These are phyloP conservation scores for Onychorhynchus coronatus DNA, from an alignment of 2,113 vertebrate species.

Conservation along the genomic window DNA sequence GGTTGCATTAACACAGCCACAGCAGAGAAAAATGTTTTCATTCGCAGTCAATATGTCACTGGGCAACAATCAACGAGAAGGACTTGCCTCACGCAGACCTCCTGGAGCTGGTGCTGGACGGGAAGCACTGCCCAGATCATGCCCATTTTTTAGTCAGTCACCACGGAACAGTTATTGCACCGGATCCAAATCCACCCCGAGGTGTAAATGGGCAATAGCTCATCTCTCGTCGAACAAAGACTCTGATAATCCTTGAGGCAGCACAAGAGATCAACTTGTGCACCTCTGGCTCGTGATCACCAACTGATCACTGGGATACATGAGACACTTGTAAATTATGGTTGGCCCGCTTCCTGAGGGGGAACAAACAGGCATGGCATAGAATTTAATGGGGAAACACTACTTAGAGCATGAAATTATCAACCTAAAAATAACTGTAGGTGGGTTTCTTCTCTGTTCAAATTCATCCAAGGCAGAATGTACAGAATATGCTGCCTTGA, in stretches of 20 bases:
- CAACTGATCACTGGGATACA: neutral
- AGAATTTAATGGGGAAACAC: neutral
- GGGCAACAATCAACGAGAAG: neutral
- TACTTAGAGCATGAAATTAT: neutral
- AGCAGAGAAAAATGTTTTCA: neutral
- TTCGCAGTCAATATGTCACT: neutral
- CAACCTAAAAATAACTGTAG: neutral
- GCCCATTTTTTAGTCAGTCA: neutral
- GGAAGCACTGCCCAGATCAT: neutral
- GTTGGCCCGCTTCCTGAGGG: neutral
- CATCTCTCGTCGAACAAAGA: neutral
- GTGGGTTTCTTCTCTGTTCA: neutral
- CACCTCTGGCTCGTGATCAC: neutral
- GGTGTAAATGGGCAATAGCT: neutral
- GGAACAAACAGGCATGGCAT: neutral
- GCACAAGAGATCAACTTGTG: neutral
- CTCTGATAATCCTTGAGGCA: neutral
- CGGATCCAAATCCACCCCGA: neutral
- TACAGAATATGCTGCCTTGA: neutral
- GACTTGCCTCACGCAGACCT: neutral
- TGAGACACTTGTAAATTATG: rapidly evolving
- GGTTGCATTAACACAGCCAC: neutral
- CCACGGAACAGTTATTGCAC: neutral
- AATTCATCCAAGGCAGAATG: neutral
- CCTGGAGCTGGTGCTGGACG: neutral